Evolutionary conservation across 2,888 invertebrate genomes (phyloP).

Genomic region (Notocelia uddmanniana): DNA sequence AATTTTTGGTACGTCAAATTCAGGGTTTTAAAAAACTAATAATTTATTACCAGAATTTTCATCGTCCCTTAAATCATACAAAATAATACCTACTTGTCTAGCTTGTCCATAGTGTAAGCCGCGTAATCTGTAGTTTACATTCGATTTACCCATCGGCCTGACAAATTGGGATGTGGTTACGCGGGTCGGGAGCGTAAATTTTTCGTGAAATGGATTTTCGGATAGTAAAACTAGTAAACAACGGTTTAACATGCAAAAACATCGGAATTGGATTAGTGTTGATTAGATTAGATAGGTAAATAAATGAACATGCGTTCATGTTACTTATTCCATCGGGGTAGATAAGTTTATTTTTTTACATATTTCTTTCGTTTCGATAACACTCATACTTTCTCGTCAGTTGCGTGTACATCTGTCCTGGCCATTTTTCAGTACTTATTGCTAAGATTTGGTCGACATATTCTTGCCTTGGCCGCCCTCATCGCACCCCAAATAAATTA

Average conservation of each 20-base stretch:
- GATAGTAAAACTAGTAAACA: slow-evolving; percentile 44
- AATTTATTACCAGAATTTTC: not conserved
- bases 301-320: not conserved
- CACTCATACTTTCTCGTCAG: not conserved
- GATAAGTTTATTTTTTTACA: not conserved
- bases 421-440: not conserved
- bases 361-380: not conserved
- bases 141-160: slow-evolving; percentile 50
- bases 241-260: slow-evolving; percentile 33
- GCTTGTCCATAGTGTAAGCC: slow-evolving; percentile 53
- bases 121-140: slow-evolving; percentile 54
- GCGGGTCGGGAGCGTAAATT: slow-evolving; percentile 53
- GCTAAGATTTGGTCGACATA: not conserved
- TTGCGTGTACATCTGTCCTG: not conserved
- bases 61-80: slow-evolving; percentile 6
- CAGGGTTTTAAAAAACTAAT: not conserved
- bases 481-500: not conserved
- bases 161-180: slow-evolving; percentile 57
- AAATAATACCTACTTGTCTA: slow-evolving; percentile 32
- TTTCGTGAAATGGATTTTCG: slow-evolving; percentile 58
- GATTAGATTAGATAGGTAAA: not conserved
- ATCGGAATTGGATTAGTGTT: slow-evolving; percentile 4
- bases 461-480: not conserved
- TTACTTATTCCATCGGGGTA: not conserved
- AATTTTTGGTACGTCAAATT: not conserved